These are phyloP conservation scores for Phoeniculus purpureus DNA, from an alignment of 2,797 vertebrate genomes.

Conservation along the genomic window DNA sequence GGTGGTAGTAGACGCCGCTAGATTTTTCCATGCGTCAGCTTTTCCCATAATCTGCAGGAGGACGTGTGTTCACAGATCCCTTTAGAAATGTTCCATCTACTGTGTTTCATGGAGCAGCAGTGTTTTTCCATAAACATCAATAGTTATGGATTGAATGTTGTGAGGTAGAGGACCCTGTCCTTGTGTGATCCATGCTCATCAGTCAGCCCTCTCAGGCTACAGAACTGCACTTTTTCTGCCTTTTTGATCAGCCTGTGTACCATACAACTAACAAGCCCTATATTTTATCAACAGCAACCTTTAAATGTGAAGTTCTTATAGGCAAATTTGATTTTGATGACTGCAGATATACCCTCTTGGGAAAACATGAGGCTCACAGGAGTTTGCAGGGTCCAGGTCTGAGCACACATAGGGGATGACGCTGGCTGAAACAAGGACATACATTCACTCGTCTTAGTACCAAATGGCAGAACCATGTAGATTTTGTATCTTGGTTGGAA, in stretches of 20 bases:
- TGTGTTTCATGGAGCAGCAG: background rate
- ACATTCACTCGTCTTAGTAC: background rate
- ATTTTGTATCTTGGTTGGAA: background rate
- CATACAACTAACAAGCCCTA: background rate
- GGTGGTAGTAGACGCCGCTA: background rate
- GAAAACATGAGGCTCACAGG: background rate
- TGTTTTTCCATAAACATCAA: background rate
- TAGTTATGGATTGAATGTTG: background rate
- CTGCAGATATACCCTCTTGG: background rate
- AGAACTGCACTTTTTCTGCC: background rate
- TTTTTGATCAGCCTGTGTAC: background rate
- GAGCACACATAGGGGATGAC: accelerated
- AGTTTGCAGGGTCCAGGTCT: background rate
- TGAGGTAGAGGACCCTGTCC: background rate
- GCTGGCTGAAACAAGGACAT: background rate
- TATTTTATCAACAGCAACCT: background rate
- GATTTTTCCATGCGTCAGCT: background rate
- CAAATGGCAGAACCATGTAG: background rate
- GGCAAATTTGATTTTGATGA: background rate
- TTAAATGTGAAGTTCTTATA: background rate
- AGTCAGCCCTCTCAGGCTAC: background rate
- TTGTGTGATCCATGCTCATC: background rate
- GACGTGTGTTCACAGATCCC: background rate
- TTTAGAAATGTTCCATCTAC: background rate
- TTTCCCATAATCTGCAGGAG: background rate